Percentiles rank a stretch among this genome's conserved stretches.
Evolutionary conservation across 2,888 invertebrate genomes (phyloP).

Genomic region (Scaeva pyrastri): DNA sequence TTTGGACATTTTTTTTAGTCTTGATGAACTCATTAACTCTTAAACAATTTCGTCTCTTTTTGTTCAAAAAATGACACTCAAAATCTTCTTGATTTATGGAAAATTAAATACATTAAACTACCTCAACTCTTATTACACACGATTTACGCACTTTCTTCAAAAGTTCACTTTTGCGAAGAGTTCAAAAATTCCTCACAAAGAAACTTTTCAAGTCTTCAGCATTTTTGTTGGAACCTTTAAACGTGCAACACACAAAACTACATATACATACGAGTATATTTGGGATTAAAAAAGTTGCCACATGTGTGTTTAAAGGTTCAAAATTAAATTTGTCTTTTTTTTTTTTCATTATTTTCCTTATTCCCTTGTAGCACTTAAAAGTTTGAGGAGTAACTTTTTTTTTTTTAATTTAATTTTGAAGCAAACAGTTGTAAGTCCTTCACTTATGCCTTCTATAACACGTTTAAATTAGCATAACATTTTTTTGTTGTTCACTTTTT

Average conservation of each 20-base stretch:
- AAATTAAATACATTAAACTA: too few relatives aligned
- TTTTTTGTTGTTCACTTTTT: too few relatives aligned
- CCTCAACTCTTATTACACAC: not conserved
- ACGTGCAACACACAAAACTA: too few relatives aligned
- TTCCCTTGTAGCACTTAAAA: not conserved
- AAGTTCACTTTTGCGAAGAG: not conserved
- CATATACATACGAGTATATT: not conserved
- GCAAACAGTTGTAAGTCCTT: not conserved
- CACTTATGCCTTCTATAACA: too few relatives aligned
- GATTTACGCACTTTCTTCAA: not conserved
- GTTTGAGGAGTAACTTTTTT: not conserved
- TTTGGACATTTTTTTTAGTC: too few relatives aligned
- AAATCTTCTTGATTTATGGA: not conserved
- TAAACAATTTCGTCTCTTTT: too few relatives aligned
- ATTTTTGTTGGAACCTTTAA: too few relatives aligned
- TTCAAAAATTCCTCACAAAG: not conserved
- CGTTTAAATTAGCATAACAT: too few relatives aligned
- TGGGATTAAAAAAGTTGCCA: too few relatives aligned
- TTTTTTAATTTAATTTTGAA: not conserved
- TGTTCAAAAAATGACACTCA: not conserved
- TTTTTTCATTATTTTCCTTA: not conserved
- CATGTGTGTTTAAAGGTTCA: not conserved
- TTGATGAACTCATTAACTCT: too few relatives aligned
- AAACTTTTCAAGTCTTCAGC: not conserved
- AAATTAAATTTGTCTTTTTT: not conserved